phyloP scores from a whole-genome alignment of 2,888 invertebrate genomes.

The Drosophila nr. medialis region DNA sequence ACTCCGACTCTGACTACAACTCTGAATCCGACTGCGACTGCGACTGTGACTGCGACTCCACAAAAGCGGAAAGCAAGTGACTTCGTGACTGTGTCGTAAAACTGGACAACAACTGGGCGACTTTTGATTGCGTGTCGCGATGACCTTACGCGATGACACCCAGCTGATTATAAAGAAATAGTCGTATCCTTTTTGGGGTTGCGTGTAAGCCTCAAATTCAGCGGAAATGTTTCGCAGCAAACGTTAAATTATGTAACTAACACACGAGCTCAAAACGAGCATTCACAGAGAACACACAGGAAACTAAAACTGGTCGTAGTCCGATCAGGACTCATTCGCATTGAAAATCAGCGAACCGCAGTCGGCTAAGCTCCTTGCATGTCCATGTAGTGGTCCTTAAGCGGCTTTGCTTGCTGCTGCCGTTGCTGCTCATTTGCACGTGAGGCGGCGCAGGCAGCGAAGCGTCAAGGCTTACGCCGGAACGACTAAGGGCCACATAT shows the following conservation, averaged over 20 bases:
- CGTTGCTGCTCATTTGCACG: constrained; percentile 73
- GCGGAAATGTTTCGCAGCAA: constrained; percentile 77
- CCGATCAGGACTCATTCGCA: constrained; percentile 24
- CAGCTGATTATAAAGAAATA: constrained; percentile 76
- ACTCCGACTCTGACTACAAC: background rate
- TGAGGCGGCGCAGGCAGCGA: constrained; percentile 53
- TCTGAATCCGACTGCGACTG: background rate
- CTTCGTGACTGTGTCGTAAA: constrained; percentile 44
- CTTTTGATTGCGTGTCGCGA: constrained; percentile 64
- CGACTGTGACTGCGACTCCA: background rate
- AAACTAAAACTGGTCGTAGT: constrained; percentile 7
- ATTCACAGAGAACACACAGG: background rate
- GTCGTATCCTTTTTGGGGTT: constrained; percentile 37
- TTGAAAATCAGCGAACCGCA: constrained; percentile 75
- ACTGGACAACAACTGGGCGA: constrained; percentile 15
- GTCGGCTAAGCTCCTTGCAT: constrained; percentile 62
- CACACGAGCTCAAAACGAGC: constrained; percentile 22
- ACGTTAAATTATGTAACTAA: constrained; percentile 76
- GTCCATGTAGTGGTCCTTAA: constrained; percentile 65
- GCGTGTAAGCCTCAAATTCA: constrained; percentile 71
- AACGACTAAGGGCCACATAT: background rate
- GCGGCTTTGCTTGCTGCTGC: constrained; percentile 61
- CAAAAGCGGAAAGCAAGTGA: constrained; percentile 23
- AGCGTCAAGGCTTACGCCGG: constrained; percentile 72
- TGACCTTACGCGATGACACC: constrained; percentile 83